phyloP scores from a whole-genome alignment of 1,140 invertebrate species.

The Drosophila melanica region DNA sequence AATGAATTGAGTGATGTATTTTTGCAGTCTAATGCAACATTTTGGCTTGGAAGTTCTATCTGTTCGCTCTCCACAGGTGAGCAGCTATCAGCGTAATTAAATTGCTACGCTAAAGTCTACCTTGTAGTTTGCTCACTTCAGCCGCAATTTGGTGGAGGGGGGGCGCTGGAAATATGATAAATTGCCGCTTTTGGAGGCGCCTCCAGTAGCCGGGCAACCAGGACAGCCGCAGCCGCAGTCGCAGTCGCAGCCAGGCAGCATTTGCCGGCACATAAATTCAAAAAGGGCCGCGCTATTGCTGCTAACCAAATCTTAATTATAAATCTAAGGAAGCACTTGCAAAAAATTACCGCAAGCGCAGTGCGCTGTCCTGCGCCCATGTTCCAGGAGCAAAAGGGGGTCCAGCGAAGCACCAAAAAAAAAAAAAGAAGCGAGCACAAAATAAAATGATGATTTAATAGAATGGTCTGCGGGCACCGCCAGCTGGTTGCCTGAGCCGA shows the following conservation, averaged over 20 bases:
- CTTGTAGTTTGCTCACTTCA: slow-evolving; percentile 18
- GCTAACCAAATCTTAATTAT: slow-evolving; percentile 83
- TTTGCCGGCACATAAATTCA: slow-evolving; percentile 62
- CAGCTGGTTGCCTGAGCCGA: slow-evolving; percentile 74
- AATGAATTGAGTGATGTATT: no score
- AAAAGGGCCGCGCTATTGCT: slow-evolving; percentile 68
- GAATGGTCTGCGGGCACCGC: slow-evolving; percentile 80
- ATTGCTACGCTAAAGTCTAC: slow-evolving; percentile 53
- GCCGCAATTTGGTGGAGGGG: slow-evolving; percentile 48
- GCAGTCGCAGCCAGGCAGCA: slow-evolving; percentile 36
- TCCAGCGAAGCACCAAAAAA: slow-evolving; percentile 4
- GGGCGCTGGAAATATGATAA: slow-evolving; percentile 73
- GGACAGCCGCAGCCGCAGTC: slow-evolving; percentile 19
- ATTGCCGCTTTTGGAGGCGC: slow-evolving; percentile 62
- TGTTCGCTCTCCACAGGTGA: slow-evolving; percentile 30
- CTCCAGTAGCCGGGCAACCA: slow-evolving; percentile 43
- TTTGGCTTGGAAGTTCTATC: background rate
- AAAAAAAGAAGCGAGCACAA: slow-evolving; percentile 33
- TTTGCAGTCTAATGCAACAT: background rate
- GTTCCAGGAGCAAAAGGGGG: background rate
- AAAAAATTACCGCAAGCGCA: slow-evolving; percentile 73
- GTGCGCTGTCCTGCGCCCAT: slow-evolving; percentile 38
- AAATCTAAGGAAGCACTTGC: slow-evolving; percentile 83
- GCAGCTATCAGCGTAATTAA: slow-evolving; percentile 64
- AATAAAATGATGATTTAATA: slow-evolving; percentile 82